Conservation (phyloP, 2,113 vertebrate species). For the Corythoichthys haematopterus region DNA sequence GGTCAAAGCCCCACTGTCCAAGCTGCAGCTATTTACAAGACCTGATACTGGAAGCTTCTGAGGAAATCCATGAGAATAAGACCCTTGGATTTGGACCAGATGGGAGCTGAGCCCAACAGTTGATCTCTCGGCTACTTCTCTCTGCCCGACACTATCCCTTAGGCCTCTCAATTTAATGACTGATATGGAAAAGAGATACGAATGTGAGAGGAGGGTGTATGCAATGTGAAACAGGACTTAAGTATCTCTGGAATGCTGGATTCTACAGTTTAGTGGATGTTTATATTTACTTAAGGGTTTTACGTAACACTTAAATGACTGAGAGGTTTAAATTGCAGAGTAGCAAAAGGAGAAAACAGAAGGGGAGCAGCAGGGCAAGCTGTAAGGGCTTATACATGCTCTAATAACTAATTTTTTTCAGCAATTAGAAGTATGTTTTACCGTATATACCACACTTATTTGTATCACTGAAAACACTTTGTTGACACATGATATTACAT, state of each 20-base stretch:
- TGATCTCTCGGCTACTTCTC: constrained; percentile 22
- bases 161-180: constrained; percentile 13
- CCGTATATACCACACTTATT: too few relatives aligned
- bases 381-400: not conserved
- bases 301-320: constrained; percentile 8
- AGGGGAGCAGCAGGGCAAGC: constrained; percentile 5
- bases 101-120: constrained; percentile 28
- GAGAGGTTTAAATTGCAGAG: constrained; percentile 12
- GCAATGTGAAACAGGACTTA: constrained; percentile 21
- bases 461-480: too few relatives aligned
- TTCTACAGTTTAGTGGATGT: constrained; percentile 4
- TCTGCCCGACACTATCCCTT: constrained; percentile 1
- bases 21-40: constrained; percentile 41
- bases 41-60: constrained; percentile 23
- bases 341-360: constrained; percentile 5
- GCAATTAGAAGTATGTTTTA: not conserved
- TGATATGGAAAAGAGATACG: not conserved
- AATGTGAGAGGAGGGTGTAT: constrained; percentile 9
- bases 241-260: not conserved
- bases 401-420: not conserved
- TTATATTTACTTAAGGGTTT: constrained; percentile 19
- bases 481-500: too few relatives aligned
- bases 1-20: constrained; percentile 41
- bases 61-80: constrained; percentile 31
- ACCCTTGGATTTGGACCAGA: constrained; percentile 47